Percentiles rank a stretch among this genome's conserved stretches.
phyloP scores from a whole-genome alignment of 2,113 vertebrate species.

The Pachypanchax playfairii region DNA sequence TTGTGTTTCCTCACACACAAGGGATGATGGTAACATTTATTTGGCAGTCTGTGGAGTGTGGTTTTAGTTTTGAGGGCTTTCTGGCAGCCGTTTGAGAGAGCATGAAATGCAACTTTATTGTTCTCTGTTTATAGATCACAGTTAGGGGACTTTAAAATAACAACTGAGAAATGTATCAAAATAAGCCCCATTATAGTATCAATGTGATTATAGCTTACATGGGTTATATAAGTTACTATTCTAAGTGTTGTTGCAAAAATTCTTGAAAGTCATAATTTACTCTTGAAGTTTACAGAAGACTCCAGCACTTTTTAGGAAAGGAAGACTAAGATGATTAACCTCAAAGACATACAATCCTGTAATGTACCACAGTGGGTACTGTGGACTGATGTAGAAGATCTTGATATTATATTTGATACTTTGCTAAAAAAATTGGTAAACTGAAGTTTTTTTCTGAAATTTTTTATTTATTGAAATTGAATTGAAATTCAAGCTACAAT shows the following conservation, averaged over 20 bases:
- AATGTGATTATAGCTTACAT: slow-evolving; percentile 28
- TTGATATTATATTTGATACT: background rate
- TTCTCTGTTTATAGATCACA: slow-evolving; percentile 28
- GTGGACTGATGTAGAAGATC: too few species aligned
- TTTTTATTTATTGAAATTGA: too few species aligned
- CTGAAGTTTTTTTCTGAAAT: too few species aligned
- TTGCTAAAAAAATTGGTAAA: too few species aligned
- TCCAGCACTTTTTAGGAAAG: background rate
- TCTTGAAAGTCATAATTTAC: background rate
- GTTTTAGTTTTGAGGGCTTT: slow-evolving; percentile 24
- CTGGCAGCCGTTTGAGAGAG: slow-evolving; percentile 24
- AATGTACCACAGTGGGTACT: too few species aligned
- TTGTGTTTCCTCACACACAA: slow-evolving; percentile 6
- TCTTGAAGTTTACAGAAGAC: background rate
- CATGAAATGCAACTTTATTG: slow-evolving; percentile 44
- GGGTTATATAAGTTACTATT: background rate
- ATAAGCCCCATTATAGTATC: slow-evolving; percentile 47
- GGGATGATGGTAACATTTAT: slow-evolving; percentile 19
- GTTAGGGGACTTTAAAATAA: slow-evolving; percentile 29
- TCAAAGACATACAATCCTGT: too few species aligned
- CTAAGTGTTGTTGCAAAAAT: background rate
- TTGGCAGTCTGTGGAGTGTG: slow-evolving; percentile 10
- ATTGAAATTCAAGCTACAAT: too few species aligned
- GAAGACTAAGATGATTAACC: background rate
- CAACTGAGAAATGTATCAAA: slow-evolving; percentile 47